Evolutionary conservation across 2,888 invertebrate genomes (phyloP).

Genomic region (Luperina testacea): DNA sequence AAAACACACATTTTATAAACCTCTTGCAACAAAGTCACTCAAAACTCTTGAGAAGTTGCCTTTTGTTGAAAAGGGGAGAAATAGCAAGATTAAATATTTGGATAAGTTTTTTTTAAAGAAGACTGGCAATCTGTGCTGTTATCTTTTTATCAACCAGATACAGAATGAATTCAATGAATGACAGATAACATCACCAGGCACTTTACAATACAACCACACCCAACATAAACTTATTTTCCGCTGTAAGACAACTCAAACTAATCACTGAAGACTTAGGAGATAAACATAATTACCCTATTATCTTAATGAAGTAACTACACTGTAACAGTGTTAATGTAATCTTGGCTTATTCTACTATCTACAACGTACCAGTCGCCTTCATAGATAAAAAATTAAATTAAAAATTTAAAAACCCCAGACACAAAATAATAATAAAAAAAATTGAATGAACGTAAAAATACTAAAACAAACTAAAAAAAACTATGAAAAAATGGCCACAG

Average conservation of each 20-base stretch:
- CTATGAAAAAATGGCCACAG: too few relatives aligned
- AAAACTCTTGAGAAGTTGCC: conserved; percentile 11
- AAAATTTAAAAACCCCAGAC: too few relatives aligned
- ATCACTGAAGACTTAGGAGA: conserved; percentile 49
- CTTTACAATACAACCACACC: conserved; percentile 8
- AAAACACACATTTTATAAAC: conserved; percentile 32
- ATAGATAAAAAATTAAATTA: neutral
- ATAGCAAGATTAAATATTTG: conserved; percentile 15
- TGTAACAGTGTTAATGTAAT: conserved; percentile 33
- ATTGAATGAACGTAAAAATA: too few relatives aligned
- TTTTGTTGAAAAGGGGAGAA: conserved; percentile 20
- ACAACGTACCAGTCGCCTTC: neutral
- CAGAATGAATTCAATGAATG: neutral
- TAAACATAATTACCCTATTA: conserved; percentile 54
- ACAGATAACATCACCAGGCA: neutral
- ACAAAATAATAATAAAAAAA: too few relatives aligned
- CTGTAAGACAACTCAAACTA: conserved; percentile 33
- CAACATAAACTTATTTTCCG: conserved; percentile 35
- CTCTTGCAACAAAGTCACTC: conserved; percentile 26
- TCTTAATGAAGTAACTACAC: conserved; percentile 44
- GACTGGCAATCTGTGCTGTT: neutral
- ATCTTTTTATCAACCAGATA: neutral
- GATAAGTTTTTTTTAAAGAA: neutral
- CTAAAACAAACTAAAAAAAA: too few relatives aligned
- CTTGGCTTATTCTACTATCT: conserved; percentile 26